A percentile compares a stretch with the other conserved stretches of the same genome.
Evolutionary conservation across 2,888 invertebrate species (phyloP).

Genomic region (Synergus japonicus): DNA sequence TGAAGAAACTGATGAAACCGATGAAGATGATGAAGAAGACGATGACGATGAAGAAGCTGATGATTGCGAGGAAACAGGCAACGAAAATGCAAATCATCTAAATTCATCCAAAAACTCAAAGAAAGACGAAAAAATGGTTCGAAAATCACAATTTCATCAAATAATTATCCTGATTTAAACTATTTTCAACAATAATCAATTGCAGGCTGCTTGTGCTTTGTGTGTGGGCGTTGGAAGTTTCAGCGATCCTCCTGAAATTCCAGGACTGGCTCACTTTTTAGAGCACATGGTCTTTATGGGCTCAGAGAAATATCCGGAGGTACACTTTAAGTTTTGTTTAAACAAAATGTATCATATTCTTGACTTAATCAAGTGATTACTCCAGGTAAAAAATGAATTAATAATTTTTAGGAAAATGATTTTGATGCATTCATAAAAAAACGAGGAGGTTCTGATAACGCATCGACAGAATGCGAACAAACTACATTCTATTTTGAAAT

Average conservation of each 20-base stretch:
- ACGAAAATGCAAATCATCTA: constrained; percentile 58
- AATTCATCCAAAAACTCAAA: constrained; percentile 61
- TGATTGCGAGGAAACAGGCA: neutral
- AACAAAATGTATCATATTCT: neutral
- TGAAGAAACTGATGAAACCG: constrained; percentile 53
- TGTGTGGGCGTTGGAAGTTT: constrained; percentile 88
- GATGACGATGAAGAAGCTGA: constrained; percentile 60
- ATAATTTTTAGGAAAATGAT: constrained; percentile 69
- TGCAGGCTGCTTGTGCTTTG: constrained; percentile 86
- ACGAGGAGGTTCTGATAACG: constrained; percentile 92
- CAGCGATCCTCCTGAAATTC: constrained; percentile 87
- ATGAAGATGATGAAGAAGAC: constrained; percentile 54
- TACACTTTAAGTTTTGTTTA: constrained; percentile 72
- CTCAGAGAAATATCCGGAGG: constrained; percentile 90
- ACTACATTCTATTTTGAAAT: constrained; percentile 95
- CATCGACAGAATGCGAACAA: constrained; percentile 91
- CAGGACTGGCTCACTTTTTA: constrained; percentile 90
- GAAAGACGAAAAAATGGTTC: constrained; percentile 73
- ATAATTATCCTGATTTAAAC: neutral
- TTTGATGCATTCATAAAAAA: constrained; percentile 79
- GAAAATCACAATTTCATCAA: neutral
- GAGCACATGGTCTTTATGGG: constrained; percentile 98
- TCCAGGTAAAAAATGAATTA: neutral
- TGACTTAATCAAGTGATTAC: neutral
- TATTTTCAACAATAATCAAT: neutral